Evolutionary conservation across 2,113 vertebrate species (phyloP).

Genomic region (Perccottus glenii): DNA sequence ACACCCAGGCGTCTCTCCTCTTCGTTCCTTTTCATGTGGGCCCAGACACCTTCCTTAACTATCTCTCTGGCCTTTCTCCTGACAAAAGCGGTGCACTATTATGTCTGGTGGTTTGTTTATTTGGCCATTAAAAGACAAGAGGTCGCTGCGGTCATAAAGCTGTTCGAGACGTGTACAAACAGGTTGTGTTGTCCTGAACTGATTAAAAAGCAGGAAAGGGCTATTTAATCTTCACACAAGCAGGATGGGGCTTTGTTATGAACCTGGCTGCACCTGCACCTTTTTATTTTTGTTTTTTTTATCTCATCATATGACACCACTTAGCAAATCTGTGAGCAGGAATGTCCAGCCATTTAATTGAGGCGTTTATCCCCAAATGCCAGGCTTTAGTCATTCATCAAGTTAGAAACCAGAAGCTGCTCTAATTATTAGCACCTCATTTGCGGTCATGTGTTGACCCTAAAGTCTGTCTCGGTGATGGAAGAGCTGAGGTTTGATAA

Average conservation of each 20-base stretch:
- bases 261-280: slow-evolving; percentile 37
- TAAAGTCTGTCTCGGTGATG: slow-evolving; percentile 34
- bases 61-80: slow-evolving; percentile 65
- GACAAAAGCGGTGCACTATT: slow-evolving; percentile 60
- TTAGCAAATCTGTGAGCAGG: slow-evolving; percentile 14
- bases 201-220: slow-evolving; percentile 23
- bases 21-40: slow-evolving; percentile 64
- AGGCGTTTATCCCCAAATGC: background rate
- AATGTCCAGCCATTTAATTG: slow-evolving; percentile 8
- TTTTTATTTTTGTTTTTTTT: background rate
- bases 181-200: background rate
- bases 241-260: slow-evolving; percentile 19
- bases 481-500: slow-evolving; percentile 57
- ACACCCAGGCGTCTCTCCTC: slow-evolving; percentile 64
- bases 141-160: slow-evolving; percentile 37
- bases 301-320: slow-evolving; percentile 33
- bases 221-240: slow-evolving; percentile 34
- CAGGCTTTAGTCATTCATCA: slow-evolving; percentile 9
- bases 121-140: slow-evolving; percentile 61
- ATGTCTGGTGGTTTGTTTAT: slow-evolving; percentile 67
- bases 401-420: slow-evolving; percentile 20
- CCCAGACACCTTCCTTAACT: slow-evolving; percentile 60
- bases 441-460: slow-evolving; percentile 60
- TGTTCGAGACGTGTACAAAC: slow-evolving; percentile 39
- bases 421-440: slow-evolving; percentile 39